Percentiles rank a stretch among this genome's conserved stretches.
Evolutionary conservation across 2,113 vertebrate genomes (phyloP).

Genomic region (Varanus salvator): DNA sequence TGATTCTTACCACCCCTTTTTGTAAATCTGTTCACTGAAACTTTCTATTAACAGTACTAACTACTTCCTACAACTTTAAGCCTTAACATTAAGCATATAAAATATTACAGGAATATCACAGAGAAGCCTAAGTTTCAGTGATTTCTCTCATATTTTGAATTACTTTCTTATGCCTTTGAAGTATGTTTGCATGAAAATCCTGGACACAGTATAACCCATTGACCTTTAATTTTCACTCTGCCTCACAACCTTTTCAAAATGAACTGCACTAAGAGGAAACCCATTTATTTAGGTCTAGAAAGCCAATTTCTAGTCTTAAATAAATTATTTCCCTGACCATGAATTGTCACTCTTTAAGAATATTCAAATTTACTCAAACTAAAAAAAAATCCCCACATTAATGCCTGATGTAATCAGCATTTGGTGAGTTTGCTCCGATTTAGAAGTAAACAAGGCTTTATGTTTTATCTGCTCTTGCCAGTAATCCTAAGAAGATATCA

Average conservation of each 20-base stretch:
- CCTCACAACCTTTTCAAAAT: not conserved
- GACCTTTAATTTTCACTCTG: not conserved
- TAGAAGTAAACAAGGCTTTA: too few relatives aligned
- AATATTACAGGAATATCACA: not conserved
- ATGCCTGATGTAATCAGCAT: too few relatives aligned
- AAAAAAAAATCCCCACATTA: too few relatives aligned
- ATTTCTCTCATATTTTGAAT: not conserved
- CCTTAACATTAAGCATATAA: not conserved
- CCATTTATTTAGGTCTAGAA: not conserved
- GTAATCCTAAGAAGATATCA: too few relatives aligned
- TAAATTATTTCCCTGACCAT: not conserved
- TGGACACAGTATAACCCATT: not conserved
- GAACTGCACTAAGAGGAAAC: not conserved
- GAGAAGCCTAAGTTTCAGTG: not conserved
- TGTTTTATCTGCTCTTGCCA: too few relatives aligned
- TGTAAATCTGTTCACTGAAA: not conserved
- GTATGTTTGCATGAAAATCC: not conserved
- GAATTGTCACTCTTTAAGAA: not conserved
- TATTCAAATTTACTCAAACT: too few relatives aligned
- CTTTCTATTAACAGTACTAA: not conserved
- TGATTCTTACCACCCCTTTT: not conserved
- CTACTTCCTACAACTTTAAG: not conserved
- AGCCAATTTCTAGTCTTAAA: not conserved
- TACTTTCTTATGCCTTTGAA: not conserved
- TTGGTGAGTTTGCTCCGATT: too few relatives aligned